Base-by-base conservation (phyloP, 92 coral and sea anemone genomes). In the Meandrina meandrites region DNA sequence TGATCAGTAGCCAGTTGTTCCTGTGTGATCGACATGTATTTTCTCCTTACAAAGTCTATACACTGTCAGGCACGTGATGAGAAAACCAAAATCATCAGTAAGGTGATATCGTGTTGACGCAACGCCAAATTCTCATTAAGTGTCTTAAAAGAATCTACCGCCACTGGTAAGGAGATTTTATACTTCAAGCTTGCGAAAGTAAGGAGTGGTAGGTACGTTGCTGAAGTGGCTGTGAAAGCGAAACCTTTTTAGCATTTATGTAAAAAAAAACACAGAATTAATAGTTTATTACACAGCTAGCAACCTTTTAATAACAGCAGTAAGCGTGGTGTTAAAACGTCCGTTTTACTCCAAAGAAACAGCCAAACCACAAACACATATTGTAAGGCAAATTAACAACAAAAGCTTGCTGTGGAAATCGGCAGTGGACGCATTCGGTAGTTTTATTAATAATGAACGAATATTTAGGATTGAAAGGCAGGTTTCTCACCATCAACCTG, bases 401-500 rank as follows among this genome's bases (percentile, higher is more conserved):
- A 77, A 27, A 28, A 50, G 34, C 21, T 27, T 10, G 35, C 71
- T 27, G 15, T 28, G 32, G 22, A 48, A 6, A 77, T 36, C 24
- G 16, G 35, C 40, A 77, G 62, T 24, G 57, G 34, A 24, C 32
- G 30, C 13, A 10, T 56, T 45, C n/a, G 37, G 64, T 28, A 22
- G 58, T 77, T 48, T 77, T 48, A 79, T 32, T 10, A 79, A 79
- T 31, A 8, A 79, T 34, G 31, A 53, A 78, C 67, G 24, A 75
- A 57, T 19, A 79, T 35, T 56, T 34, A 56, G 19, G 82, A 51
- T 42, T 42, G 19, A 48, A 58, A 32, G 15, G 70, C n/a, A 21
- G 28, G 48, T 19, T 42, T 54, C 45, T n/a, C 54, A 32, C 54
- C 22, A 40, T 36, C 24, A 40, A 79, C 28, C 82, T 19, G 45